Evolutionary conservation across 2,797 vertebrate genomes (phyloP).

Genomic region (Darevskia mixta): DNA sequence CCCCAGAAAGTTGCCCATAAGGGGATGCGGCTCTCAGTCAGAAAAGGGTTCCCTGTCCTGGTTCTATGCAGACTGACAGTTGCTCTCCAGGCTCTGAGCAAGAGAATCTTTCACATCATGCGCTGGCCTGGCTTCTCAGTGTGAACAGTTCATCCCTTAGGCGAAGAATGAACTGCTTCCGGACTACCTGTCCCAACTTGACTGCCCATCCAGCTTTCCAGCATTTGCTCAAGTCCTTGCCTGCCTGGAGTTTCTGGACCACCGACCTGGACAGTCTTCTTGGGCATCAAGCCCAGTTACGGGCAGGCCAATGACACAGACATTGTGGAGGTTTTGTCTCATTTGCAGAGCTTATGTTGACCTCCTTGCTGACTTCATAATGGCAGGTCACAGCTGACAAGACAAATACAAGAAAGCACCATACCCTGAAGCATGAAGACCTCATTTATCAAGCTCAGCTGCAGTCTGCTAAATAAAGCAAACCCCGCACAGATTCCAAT

Average conservation of each 20-base stretch:
- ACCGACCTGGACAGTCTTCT: background rate
- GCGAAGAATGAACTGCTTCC: background rate
- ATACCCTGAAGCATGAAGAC: background rate
- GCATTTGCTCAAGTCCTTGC: background rate
- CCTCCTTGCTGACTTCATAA: background rate
- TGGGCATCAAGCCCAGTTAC: background rate
- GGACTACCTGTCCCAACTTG: background rate
- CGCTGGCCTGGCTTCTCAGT: background rate
- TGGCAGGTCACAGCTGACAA: background rate
- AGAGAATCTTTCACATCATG: background rate
- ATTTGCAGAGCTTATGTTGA: background rate
- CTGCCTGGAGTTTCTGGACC: background rate
- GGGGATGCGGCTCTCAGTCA: too few species aligned
- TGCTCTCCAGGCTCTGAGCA: background rate
- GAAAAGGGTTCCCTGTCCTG: background rate
- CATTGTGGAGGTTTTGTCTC: background rate
- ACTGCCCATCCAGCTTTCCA: background rate
- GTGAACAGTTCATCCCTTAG: background rate
- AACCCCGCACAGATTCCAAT: background rate
- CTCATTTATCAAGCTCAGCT: background rate
- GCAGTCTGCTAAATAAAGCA: background rate
- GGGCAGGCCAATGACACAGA: background rate
- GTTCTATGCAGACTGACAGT: background rate
- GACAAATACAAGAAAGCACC: background rate
- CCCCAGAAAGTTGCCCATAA: too few species aligned